Percentiles rank a stretch among this genome's conserved stretches.
These are phyloP conservation scores for Selene dorsalis DNA, from an alignment of 2,797 vertebrate species.

Conservation along the genomic window DNA sequence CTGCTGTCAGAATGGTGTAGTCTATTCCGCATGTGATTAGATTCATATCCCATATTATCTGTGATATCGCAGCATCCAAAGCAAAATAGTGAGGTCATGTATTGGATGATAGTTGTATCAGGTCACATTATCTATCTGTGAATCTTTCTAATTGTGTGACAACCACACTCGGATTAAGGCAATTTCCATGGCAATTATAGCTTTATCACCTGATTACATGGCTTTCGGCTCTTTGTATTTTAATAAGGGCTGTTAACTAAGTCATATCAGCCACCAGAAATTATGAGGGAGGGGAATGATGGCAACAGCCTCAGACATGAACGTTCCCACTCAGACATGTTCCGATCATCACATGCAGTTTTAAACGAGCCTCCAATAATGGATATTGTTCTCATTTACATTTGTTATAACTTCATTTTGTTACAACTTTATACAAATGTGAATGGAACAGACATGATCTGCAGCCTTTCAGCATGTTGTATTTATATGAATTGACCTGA, in stretches of 20 bases:
- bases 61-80: conserved; percentile 22
- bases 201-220: conserved; percentile 74
- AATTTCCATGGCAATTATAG: conserved; percentile 72
- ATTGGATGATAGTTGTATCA: conserved; percentile 25
- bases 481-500: neutral
- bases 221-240: conserved; percentile 70
- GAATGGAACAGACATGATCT: neutral
- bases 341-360: neutral
- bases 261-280: conserved; percentile 36
- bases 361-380: neutral
- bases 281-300: conserved; percentile 28
- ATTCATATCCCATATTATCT: conserved; percentile 19
- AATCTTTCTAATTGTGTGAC: conserved; percentile 61
- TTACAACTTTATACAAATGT: neutral
- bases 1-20: neutral
- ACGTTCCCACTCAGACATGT: neutral
- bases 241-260: conserved; percentile 66
- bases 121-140: conserved; percentile 52
- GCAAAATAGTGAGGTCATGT: conserved; percentile 19
- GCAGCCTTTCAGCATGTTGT: too few relatives aligned
- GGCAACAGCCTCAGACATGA: conserved; percentile 1
- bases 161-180: conserved; percentile 64
- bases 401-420: conserved; percentile 5
- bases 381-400: neutral
- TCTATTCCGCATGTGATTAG: conserved; percentile 7